Evolutionary conservation across 2,113 vertebrate species (phyloP).

Genomic region (Leucoraja erinaceus): DNA sequence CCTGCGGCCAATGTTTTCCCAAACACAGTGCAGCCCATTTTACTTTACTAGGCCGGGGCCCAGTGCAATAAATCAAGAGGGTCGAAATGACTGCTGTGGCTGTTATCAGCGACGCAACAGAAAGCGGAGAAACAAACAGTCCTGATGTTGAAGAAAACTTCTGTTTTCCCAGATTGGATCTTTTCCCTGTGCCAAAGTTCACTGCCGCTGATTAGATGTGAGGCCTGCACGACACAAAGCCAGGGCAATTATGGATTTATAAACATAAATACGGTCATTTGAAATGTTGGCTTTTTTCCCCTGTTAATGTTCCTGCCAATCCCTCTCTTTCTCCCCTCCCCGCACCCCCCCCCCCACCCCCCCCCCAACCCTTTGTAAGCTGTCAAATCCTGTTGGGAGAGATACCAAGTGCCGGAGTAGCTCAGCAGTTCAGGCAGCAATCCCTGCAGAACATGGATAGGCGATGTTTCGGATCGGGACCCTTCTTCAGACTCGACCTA

Average conservation of each 20-base stretch:
- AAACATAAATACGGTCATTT: background rate
- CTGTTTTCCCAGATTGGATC: slow-evolving; percentile 9
- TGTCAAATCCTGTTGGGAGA: background rate
- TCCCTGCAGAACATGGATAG: no score
- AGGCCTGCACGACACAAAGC: background rate
- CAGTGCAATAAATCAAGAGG: slow-evolving; percentile 15
- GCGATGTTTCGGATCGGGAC: no score
- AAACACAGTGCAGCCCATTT: background rate
- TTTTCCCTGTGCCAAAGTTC: slow-evolving; percentile 10
- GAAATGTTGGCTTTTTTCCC: background rate
- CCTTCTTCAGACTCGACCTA: no score
- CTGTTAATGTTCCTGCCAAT: background rate
- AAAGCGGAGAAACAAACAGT: background rate
- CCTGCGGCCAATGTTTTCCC: slow-evolving; percentile 24
- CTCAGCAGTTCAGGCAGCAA: no score
- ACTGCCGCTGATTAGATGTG: background rate
- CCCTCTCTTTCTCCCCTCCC: background rate
- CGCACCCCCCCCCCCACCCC: no score
- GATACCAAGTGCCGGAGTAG: no score
- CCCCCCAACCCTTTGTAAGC: background rate
- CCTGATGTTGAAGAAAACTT: background rate
- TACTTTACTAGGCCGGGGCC: background rate
- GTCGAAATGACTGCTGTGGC: background rate
- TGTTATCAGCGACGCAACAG: background rate
- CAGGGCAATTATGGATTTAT: background rate